Evolutionary conservation across 2,797 vertebrate species (phyloP), one percentile per base, ranked within the genome.

Genomic region (Centroberyx gerrardi): DNA sequence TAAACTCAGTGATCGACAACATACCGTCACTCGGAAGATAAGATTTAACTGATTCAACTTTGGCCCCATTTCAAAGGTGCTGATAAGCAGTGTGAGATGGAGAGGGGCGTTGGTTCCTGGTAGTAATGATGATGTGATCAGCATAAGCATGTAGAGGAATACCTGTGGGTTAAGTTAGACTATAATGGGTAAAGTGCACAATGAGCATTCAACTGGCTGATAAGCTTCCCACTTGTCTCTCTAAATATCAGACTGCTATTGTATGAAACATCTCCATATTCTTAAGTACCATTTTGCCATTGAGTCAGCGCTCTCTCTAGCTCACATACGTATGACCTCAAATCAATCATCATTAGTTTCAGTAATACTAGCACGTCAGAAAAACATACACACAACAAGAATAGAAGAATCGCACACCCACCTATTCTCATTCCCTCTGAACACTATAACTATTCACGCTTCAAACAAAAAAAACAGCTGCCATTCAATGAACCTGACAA

Each of bases 11-110:
- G 2, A 59, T 59, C 0, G 3, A 63, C 10, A 46, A 55, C 15
- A 17, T 49, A 42, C 22, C 7, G 15, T 67, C 15, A 33, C 0
- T 1, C 46, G 58, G 3, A 17, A 75, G 54, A 73, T 58, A 59
- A 55, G 66, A 59, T 42, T 13, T 33, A 7, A 31, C 40, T 70
- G 64, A 61, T 55, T 81, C 48, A 53, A 17, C 44, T 42, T 51
- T 48, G 10, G 7, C 48, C 29, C 31, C 4, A 0, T 54, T 68
- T 42, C 8, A 5, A 46, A 22, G 42, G 10, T 44, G 9, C 42
- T 44, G 42, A 4, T 44, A 44, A 12, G 42, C 9, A 44, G 31
- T 33, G 31, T 4, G 42, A 44, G 42, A 44, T 0, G 5, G 38
- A 59, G 55, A n/a, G 6, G 42, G 58, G n/a, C 33, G 44, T 3